phyloP scores from a whole-genome alignment of 1,140 invertebrate genomes.

The Bombus consobrinus region DNA sequence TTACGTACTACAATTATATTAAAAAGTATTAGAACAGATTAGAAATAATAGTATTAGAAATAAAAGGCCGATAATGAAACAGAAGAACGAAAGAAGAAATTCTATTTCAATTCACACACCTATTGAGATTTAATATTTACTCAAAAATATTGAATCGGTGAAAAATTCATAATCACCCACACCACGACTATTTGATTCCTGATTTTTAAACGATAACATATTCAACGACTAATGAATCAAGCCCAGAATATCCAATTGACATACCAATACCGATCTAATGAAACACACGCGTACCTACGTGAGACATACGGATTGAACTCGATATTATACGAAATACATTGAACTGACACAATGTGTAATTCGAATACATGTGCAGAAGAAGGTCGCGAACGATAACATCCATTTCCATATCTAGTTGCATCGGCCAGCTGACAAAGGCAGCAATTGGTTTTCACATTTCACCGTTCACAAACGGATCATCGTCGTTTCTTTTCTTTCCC shows the following conservation, averaged over 20 bases:
- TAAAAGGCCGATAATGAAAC: not conserved
- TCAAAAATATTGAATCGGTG: not conserved
- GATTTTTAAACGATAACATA: not conserved
- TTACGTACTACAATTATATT: no score
- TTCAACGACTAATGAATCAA: not conserved
- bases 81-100: not conserved
- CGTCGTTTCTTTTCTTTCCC: not conserved
- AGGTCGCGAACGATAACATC: not conserved
- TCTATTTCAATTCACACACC: no score
- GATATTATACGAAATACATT: not conserved
- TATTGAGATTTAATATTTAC: not conserved
- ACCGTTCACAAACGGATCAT: not conserved
- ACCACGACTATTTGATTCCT: not conserved
- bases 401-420: slow-evolving; percentile 19
- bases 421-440: slow-evolving; percentile 27
- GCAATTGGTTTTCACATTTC: slow-evolving; percentile 34
- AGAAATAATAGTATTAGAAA: not conserved
- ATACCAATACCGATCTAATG: not conserved
- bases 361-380: not conserved
- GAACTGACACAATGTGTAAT: not conserved
- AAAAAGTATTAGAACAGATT: not conserved
- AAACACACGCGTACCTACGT: not conserved
- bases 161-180: not conserved
- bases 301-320: not conserved
- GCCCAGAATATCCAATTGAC: no score